A percentile compares a stretch with the other conserved stretches of the same genome.
These are phyloP conservation scores for Sphinx pinastri DNA, from an alignment of 2,888 invertebrate species.

Conservation along the genomic window DNA sequence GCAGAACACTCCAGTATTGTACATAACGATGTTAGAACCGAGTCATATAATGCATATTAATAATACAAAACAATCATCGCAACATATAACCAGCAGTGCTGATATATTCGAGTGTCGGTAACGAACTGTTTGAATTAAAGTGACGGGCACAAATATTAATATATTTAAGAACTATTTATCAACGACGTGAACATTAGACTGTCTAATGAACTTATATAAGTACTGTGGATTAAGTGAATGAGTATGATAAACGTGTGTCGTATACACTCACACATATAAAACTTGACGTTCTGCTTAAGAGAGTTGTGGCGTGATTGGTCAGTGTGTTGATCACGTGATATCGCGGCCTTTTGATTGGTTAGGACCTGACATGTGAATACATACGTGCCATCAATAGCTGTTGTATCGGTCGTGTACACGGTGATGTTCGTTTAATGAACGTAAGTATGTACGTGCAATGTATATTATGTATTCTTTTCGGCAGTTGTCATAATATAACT, in stretches of 20 bases:
- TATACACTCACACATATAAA: neutral
- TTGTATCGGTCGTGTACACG: neutral
- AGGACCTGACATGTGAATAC: neutral
- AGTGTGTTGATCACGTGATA: constrained; percentile 6
- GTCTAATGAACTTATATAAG: constrained; percentile 3
- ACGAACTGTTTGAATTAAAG: constrained; percentile 20
- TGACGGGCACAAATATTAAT: constrained; percentile 21
- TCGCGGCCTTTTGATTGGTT: constrained; percentile 15
- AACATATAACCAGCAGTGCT: constrained; percentile 15
- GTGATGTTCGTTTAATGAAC: neutral
- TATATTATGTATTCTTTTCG: too few relatives aligned
- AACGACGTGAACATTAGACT: constrained; percentile 15
- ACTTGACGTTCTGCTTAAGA: neutral
- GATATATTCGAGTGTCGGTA: constrained; percentile 16
- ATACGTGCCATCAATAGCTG: neutral
- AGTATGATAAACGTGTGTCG: neutral
- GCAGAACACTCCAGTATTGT: neutral
- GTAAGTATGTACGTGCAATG: neutral
- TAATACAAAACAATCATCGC: neutral
- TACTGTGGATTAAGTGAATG: constrained; percentile 8
- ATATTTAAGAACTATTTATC: neutral
- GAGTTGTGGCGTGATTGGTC: constrained; percentile 2
- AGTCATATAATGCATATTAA: neutral
- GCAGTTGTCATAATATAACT: too few relatives aligned
- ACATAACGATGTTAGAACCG: neutral